These are phyloP conservation scores for Cygnus olor DNA, from an alignment of 2,797 vertebrate species.

Conservation along the genomic window DNA sequence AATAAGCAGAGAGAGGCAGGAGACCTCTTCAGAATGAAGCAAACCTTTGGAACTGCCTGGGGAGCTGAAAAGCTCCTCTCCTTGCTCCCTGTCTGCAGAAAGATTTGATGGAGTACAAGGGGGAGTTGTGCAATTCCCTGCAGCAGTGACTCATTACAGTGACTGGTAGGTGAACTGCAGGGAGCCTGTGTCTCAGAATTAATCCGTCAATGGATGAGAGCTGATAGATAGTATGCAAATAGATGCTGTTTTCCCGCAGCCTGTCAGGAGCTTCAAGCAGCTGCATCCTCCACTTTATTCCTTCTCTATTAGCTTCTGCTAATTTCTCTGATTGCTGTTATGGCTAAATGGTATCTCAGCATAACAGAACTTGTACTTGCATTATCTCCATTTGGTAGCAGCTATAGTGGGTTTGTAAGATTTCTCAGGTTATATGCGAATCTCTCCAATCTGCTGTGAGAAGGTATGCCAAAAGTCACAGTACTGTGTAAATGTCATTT, in stretches of 20 bases:
- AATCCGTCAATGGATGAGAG: neutral
- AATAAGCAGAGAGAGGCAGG: neutral
- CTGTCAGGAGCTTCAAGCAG: conserved; percentile 22
- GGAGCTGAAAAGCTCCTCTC: neutral
- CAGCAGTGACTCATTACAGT: conserved; percentile 36
- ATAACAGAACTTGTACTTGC: conserved; percentile 45
- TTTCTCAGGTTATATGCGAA: neutral
- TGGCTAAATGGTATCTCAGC: conserved; percentile 39
- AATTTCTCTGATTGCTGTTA: conserved; percentile 62
- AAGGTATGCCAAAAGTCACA: neutral
- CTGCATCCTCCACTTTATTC: conserved; percentile 37
- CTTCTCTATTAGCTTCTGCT: conserved; percentile 42
- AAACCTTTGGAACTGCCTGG: neutral
- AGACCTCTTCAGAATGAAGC: neutral
- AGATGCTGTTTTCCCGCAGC: conserved; percentile 9
- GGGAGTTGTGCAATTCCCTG: conserved; percentile 18
- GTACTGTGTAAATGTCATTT: neutral
- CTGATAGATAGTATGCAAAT: conserved; percentile 28
- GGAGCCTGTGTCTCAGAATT: neutral
- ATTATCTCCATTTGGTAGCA: conserved; percentile 27
- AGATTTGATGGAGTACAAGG: neutral
- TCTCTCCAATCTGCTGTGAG: neutral
- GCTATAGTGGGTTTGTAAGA: neutral
- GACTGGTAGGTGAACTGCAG: conserved; percentile 38
- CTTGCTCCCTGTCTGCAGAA: neutral